Evolutionary conservation across 1,140 invertebrate species (phyloP), one percentile per base, ranked within the genome.

Genomic region (Drosophila nannoptera): DNA sequence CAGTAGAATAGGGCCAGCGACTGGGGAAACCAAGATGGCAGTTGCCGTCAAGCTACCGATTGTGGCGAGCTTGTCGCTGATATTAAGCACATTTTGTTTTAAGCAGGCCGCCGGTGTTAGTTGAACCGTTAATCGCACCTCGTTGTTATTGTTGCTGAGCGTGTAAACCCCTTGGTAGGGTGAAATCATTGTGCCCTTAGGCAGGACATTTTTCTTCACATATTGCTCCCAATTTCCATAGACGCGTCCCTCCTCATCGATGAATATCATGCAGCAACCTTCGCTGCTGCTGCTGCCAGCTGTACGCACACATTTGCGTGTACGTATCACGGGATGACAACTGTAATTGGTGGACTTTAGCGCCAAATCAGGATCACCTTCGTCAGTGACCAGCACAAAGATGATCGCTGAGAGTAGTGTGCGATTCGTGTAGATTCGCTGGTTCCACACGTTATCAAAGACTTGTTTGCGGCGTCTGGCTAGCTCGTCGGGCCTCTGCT

Each of bases 221-320:
- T 66, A 88, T 5, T 73, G 46, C 16, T 73, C 8, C 87, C 87
- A 88, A 52, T 83, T 88, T 31, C 54, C 42, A 64, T 88, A 88
- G 12, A 88, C 73, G 3, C 87, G 77, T 5, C 70, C 84, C 11
- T 77, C 54, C 33, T 88, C 87, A 52, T 88, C 87, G 7, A 88
- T 73, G 7, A 88, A 88, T 32, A 82, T 68, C 87, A 88, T 88
- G 64, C 87, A 88, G 14, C 87, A 88, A 7, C 74, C 69, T 9
- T 72, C 71, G 33, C 87, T 88, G 45, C 72, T 77, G 45, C 72
- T 77, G 11, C 72, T 66, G 11, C 38, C 60, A 16, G 53, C 48
- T 1, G 14, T 5, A 5, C 7, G 64, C 40, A 87, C 54, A 53
- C 87, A 88, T 46, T 78, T 83, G 4, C 87, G 75, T 0, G 87